These are phyloP conservation scores for Papio anubis DNA, from an alignment of 2,113 vertebrate genomes.

Conservation along the genomic window DNA sequence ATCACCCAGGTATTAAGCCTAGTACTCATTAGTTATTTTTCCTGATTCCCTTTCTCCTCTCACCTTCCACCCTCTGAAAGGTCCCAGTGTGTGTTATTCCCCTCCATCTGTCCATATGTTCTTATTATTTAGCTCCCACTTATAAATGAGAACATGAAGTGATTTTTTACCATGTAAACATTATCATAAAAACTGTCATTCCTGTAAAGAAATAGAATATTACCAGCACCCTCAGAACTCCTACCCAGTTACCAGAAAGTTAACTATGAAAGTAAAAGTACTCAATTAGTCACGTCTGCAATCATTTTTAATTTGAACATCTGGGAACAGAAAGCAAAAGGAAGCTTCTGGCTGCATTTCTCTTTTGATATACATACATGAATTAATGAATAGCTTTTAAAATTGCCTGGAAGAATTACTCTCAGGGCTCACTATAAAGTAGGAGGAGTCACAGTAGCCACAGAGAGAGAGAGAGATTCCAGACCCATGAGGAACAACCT, in stretches of 20 bases:
- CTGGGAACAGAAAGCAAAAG: background rate
- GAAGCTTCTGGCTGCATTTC: background rate
- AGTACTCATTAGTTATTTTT: too few relatives aligned
- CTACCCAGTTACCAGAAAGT: background rate
- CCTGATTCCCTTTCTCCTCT: too few relatives aligned
- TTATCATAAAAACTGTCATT: background rate
- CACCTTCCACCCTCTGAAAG: too few relatives aligned
- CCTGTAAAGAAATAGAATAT: background rate
- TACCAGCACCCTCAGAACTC: background rate
- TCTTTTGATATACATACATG: slow-evolving; percentile 18
- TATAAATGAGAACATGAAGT: background rate
- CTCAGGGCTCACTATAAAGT: background rate
- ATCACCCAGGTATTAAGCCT: too few relatives aligned
- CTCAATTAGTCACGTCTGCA: background rate
- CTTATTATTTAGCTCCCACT: too few relatives aligned
- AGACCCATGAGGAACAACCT: background rate
- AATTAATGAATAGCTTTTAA: slow-evolving; percentile 29
- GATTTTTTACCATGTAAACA: background rate
- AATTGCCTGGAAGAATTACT: background rate
- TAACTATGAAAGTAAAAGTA: background rate
- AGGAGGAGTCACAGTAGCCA: background rate
- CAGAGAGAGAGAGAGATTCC: background rate
- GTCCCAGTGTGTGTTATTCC: too few relatives aligned
- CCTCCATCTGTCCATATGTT: too few relatives aligned
- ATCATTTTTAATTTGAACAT: slow-evolving; percentile 30